Percentiles rank a stretch among this genome's conserved stretches.
Conservation (phyloP, 2,113 vertebrate species). For the Anarhynchus alexandrinus region DNA sequence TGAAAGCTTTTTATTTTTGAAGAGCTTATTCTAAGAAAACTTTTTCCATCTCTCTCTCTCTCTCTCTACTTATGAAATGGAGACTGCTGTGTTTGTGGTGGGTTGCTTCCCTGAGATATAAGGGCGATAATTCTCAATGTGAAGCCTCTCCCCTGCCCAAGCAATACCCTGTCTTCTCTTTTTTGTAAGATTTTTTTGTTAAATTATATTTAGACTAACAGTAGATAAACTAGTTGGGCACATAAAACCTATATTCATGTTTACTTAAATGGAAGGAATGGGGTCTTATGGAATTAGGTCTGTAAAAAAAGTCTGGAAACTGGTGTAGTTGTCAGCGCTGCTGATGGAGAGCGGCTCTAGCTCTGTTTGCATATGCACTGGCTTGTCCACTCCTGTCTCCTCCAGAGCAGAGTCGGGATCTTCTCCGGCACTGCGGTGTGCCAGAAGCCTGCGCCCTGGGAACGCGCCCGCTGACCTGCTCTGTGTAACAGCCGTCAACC, state of each 20-base stretch:
- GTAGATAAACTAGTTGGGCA: neutral
- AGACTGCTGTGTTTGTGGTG: fast-evolving
- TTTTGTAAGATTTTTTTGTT: neutral
- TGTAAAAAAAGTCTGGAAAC: neutral
- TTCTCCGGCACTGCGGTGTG: constrained; percentile 3
- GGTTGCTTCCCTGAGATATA: neutral
- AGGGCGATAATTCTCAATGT: neutral
- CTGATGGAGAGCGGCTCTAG: neutral
- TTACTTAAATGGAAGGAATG: fast-evolving
- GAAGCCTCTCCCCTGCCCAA: neutral
- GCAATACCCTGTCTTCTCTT: neutral
- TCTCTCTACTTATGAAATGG: fast-evolving
- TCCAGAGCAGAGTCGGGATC: neutral
- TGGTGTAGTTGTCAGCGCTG: fast-evolving
- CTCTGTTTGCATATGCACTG: neutral
- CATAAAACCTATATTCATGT: fast-evolving
- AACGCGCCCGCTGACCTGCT: constrained; percentile 54
- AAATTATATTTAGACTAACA: neutral
- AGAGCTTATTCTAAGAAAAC: neutral
- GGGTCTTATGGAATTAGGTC: neutral
- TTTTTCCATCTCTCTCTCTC: neutral
- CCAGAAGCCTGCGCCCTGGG: constrained; percentile 48
- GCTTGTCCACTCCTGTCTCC: neutral
- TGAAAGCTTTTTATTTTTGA: neutral
- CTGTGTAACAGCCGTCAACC: constrained; percentile 64